phyloP scores from a whole-genome alignment of 1,140 invertebrate genomes.

The Manduca sexta region DNA sequence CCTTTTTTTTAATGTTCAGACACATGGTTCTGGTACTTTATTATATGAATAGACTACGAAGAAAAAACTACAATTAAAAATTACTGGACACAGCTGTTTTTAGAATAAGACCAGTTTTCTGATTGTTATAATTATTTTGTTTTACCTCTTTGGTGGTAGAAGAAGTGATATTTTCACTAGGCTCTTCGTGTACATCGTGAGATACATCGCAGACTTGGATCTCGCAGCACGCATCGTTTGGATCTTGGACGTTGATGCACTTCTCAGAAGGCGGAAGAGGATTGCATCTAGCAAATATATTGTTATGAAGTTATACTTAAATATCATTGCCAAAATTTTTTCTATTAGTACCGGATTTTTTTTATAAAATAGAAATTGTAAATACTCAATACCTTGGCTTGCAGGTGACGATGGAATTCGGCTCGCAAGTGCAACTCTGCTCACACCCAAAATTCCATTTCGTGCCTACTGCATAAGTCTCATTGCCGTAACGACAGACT shows the following conservation, averaged over 20 bases:
- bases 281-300: slow-evolving; percentile 73
- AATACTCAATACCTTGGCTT: slow-evolving; percentile 74
- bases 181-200: slow-evolving; percentile 80
- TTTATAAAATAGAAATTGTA: not conserved
- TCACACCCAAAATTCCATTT: slow-evolving; percentile 86
- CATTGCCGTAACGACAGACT: slow-evolving; percentile 84
- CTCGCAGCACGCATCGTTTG: slow-evolving; percentile 87
- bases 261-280: slow-evolving; percentile 75
- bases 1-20: too few species aligned
- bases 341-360: too few species aligned
- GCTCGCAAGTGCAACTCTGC: slow-evolving; percentile 83
- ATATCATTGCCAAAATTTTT: too few species aligned
- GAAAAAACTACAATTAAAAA: too few species aligned
- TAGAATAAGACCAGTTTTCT: too few species aligned
- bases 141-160: slow-evolving; percentile 25
- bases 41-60: too few species aligned
- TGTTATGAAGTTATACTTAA: too few species aligned
- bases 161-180: slow-evolving; percentile 33
- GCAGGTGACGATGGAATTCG: slow-evolving; percentile 81
- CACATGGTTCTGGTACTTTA: too few species aligned
- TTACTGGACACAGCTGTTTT: too few species aligned
- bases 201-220: slow-evolving; percentile 88
- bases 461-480: slow-evolving; percentile 81
- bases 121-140: not conserved
- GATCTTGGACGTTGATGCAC: slow-evolving; percentile 83